phyloP scores from a whole-genome alignment of 2,797 vertebrate species.

The Peromyscus eremicus region DNA sequence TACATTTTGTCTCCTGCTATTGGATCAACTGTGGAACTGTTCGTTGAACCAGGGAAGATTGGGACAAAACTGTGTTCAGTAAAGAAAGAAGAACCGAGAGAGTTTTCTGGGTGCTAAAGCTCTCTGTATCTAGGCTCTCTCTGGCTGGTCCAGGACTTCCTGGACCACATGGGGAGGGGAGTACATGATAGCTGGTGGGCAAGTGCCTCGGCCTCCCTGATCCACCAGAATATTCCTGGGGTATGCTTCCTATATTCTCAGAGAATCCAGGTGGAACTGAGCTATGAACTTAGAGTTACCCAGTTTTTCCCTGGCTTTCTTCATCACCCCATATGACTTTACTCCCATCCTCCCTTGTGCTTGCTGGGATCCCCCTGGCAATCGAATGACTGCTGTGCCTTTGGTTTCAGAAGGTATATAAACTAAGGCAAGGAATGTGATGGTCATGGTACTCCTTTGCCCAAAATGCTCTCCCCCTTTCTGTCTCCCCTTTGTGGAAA shows the following conservation, averaged over 20 bases:
- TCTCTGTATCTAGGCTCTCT: background rate
- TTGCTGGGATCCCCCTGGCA: background rate
- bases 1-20: background rate
- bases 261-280: background rate
- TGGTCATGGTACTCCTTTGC: background rate
- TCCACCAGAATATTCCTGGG: too few species aligned
- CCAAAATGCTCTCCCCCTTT: slow-evolving; percentile 4
- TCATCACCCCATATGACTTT: background rate
- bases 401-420: background rate
- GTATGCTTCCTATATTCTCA: background rate
- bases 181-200: background rate
- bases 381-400: background rate
- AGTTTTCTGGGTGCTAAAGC: background rate
- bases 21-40: background rate
- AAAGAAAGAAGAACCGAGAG: background rate
- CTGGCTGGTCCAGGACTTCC: background rate
- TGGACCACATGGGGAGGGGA: background rate
- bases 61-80: background rate
- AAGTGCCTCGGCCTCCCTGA: background rate
- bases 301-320: background rate
- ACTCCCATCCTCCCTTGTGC: background rate
- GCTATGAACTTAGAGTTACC: background rate
- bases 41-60: background rate
- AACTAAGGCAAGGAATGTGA: background rate
- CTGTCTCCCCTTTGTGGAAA: background rate